phyloP scores from a whole-genome alignment of 30 jellyfish, hydroid and myxozoan species.

The Clytia hemisphaerica region DNA sequence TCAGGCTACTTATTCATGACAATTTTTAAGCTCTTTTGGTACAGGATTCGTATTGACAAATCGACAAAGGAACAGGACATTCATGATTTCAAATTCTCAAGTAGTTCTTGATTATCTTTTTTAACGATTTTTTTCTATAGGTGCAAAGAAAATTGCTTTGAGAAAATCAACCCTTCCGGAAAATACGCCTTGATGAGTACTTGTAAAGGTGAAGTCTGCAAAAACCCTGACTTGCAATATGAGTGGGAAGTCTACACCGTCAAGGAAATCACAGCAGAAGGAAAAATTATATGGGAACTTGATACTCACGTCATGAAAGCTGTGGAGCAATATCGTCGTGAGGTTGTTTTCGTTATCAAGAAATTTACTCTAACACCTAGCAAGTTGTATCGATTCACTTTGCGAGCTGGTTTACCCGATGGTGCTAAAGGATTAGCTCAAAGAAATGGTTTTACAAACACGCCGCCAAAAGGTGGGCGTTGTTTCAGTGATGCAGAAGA shows the following conservation, averaged over 20 bases:
- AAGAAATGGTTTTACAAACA: not conserved
- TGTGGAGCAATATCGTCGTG: not conserved
- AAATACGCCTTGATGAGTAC: not conserved
- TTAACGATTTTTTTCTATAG: not conserved
- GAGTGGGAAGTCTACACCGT: not conserved
- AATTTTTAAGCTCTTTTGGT: no score
- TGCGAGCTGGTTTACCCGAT: not conserved
- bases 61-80: no score
- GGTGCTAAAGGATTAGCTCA: constrained; percentile 1
- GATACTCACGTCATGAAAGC: not conserved
- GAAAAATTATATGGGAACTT: not conserved
- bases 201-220: not conserved
- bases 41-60: no score
- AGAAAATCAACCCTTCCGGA: constrained; percentile 12
- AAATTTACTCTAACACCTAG: not conserved
- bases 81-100: no score
- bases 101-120: no score
- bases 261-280: not conserved
- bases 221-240: not conserved
- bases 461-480: constrained; percentile 2
- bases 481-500: not conserved
- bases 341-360: not conserved
- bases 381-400: not conserved
- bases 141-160: constrained; percentile 3
- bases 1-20: no score